Conservation (phyloP, 2,888 invertebrate genomes). For the Camptogramma bilineatum region DNA sequence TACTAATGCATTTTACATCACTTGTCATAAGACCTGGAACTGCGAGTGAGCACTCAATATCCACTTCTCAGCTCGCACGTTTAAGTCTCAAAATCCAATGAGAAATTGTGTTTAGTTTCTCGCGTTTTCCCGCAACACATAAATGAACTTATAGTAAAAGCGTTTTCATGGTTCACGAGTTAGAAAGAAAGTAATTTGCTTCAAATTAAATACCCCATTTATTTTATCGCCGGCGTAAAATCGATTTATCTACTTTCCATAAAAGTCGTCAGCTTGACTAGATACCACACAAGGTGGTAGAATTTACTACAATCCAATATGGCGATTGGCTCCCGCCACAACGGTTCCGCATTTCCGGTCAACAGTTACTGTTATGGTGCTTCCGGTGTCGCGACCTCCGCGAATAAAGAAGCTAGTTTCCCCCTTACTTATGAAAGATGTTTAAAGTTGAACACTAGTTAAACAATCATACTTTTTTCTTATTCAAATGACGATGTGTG, state of each 20-base stretch:
- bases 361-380: slow-evolving; percentile 57
- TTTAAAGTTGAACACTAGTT: too few relatives aligned
- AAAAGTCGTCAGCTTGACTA: slow-evolving; percentile 27
- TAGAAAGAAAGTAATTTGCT: slow-evolving; percentile 16
- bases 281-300: slow-evolving; percentile 24
- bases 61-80: too few relatives aligned
- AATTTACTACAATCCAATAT: slow-evolving; percentile 44
- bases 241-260: slow-evolving; percentile 33
- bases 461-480: too few relatives aligned
- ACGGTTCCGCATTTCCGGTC: slow-evolving; percentile 52
- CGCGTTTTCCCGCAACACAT: background rate
- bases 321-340: slow-evolving; percentile 56
- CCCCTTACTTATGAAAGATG: too few relatives aligned
- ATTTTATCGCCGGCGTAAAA: slow-evolving; percentile 28
- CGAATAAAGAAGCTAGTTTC: slow-evolving; percentile 29
- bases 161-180: slow-evolving; percentile 5
- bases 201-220: slow-evolving; percentile 11
- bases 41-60: too few relatives aligned
- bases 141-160: background rate
- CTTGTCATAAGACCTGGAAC: too few relatives aligned
- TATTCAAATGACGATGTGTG: too few relatives aligned
- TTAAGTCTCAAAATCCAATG: too few relatives aligned
- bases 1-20: too few relatives aligned
- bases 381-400: slow-evolving; percentile 52
- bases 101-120: background rate